These are phyloP conservation scores for Galleria mellonella DNA, from an alignment of 1,140 invertebrate species.

Conservation along the genomic window DNA sequence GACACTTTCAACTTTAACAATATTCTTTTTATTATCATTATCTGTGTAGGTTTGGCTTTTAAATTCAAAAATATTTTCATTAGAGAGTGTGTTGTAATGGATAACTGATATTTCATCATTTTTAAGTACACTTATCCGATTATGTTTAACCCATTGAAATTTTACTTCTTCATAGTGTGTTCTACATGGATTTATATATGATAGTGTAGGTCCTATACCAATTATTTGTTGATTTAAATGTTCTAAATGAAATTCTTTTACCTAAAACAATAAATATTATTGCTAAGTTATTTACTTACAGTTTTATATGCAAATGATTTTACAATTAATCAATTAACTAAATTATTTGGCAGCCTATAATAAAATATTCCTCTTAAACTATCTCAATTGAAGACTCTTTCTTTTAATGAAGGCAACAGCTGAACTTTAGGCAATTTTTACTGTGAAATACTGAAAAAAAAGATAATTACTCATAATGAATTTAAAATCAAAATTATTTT, in stretches of 20 bases:
- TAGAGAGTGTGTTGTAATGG: conserved; percentile 33
- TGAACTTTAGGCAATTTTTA: no score
- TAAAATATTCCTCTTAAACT: no score
- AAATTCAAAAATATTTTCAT: conserved; percentile 23
- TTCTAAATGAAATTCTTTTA: conserved; percentile 29
- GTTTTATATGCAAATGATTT: no score
- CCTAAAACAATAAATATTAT: conserved; percentile 25
- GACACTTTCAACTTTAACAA: background rate
- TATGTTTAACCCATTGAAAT: conserved; percentile 46
- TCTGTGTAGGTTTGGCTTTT: background rate
- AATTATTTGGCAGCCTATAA: no score
- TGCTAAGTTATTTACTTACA: no score
- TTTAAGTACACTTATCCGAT: conserved; percentile 16
- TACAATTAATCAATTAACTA: no score
- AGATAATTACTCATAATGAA: no score
- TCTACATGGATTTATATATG: conserved; percentile 28
- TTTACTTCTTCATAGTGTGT: conserved; percentile 38
- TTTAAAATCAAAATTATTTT: no score
- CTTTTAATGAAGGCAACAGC: no score
- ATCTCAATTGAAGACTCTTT: no score
- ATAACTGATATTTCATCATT: conserved; percentile 31
- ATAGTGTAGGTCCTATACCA: conserved; percentile 31
- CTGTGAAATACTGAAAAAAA: no score
- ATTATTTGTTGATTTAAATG: conserved; percentile 27
- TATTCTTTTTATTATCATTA: background rate